phyloP scores from a whole-genome alignment of 2,113 vertebrate species.

The Melanerpes aurifrons region DNA sequence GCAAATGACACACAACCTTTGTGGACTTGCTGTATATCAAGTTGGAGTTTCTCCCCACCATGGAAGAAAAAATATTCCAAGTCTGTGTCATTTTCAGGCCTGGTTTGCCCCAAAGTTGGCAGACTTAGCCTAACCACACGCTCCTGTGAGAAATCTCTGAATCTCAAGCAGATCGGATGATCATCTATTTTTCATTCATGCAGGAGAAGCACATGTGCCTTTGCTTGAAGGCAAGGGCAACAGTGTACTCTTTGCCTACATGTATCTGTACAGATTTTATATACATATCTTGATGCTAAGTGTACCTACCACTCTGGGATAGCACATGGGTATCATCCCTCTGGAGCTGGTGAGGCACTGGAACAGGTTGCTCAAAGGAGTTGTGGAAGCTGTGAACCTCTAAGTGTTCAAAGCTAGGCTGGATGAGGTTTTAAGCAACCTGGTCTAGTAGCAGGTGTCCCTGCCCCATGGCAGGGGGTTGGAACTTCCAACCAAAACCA shows the following conservation, averaged over 20 bases:
- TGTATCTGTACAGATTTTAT: slow-evolving; percentile 25
- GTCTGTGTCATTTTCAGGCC: neutral
- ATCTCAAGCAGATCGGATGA: slow-evolving; percentile 30
- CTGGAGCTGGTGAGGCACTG: too few relatives aligned
- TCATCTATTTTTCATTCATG: slow-evolving; percentile 25
- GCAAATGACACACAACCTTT: neutral
- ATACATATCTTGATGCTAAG: slow-evolving; percentile 13
- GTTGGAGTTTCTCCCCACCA: neutral
- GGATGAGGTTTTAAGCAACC: too few relatives aligned
- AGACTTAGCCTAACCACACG: neutral
- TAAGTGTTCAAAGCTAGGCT: too few relatives aligned
- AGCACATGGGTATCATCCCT: neutral
- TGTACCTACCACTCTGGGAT: neutral
- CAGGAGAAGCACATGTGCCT: neutral
- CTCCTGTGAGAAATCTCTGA: slow-evolving; percentile 21
- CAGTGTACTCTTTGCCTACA: slow-evolving; percentile 3
- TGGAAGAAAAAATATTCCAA: neutral
- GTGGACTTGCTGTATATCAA: neutral
- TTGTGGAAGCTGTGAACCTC: too few relatives aligned
- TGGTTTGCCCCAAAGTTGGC: slow-evolving; percentile 16
- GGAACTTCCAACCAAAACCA: too few relatives aligned
- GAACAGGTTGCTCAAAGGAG: too few relatives aligned
- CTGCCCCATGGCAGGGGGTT: too few relatives aligned
- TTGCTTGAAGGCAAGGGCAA: neutral
- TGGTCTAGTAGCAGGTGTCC: too few relatives aligned